A percentile compares a stretch with the other conserved stretches of the same genome.
Evolutionary conservation across 2,888 invertebrate genomes (phyloP).

Genomic region (Chymomyza procnemis): DNA sequence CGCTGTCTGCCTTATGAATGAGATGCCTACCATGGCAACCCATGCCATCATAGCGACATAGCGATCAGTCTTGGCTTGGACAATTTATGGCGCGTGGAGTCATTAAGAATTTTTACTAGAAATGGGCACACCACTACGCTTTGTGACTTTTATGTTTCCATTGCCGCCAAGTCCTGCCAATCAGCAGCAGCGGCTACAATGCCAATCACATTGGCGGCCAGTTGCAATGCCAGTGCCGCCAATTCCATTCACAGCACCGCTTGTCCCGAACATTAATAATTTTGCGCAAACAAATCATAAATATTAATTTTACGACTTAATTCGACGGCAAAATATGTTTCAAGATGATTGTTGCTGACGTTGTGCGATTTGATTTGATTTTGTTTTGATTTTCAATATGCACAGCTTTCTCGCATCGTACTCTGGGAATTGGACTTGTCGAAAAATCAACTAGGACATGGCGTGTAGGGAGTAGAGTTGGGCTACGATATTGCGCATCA

Average conservation of each 20-base stretch:
- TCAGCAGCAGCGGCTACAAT: conserved; percentile 5
- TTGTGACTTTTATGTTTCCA: neutral
- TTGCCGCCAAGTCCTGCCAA: neutral
- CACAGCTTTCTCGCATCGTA: neutral
- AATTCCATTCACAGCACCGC: conserved; percentile 7
- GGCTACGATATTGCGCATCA: conserved; percentile 17
- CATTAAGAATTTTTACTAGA: conserved; percentile 57
- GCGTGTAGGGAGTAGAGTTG: neutral
- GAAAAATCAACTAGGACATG: neutral
- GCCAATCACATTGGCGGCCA: neutral
- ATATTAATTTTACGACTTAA: conserved; percentile 72
- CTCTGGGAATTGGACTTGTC: too few species aligned
- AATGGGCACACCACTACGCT: conserved; percentile 17
- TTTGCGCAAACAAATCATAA: conserved; percentile 68
- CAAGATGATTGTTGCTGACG: neutral
- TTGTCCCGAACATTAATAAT: conserved; percentile 18
- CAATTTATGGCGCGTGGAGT: conserved; percentile 58
- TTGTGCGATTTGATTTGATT: conserved; percentile 4
- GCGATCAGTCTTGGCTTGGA: conserved; percentile 13
- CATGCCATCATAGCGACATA: too few species aligned
- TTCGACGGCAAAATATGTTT: conserved; percentile 51
- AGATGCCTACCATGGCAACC: too few species aligned
- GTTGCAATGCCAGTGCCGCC: conserved; percentile 17
- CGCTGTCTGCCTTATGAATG: conserved; percentile 44
- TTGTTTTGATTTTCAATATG: conserved; percentile 1